A percentile compares a stretch with the other conserved stretches of the same genome.
Conservation (phyloP, 2,113 vertebrate species). For the Sinocyclocheilus anshuiensis region DNA sequence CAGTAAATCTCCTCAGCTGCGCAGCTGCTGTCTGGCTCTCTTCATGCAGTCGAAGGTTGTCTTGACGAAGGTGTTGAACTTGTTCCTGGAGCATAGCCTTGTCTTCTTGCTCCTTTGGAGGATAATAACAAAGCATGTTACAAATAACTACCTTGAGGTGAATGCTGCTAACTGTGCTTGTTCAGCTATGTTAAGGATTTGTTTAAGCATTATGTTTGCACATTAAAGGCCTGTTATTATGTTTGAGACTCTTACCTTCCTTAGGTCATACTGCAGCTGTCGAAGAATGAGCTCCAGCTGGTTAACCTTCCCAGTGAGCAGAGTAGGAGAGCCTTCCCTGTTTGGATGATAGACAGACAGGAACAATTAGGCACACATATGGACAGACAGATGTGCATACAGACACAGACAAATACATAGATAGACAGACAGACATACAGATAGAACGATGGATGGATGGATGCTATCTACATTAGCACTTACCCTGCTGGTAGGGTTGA, state of each 20-base stretch:
- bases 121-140: constrained; percentile 3
- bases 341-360: constrained; percentile 18
- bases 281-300: constrained; percentile 84
- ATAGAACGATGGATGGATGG: too few relatives aligned
- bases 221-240: background rate
- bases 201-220: background rate
- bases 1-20: constrained; percentile 84
- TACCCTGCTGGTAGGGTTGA: constrained; percentile 72
- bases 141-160: constrained; percentile 12
- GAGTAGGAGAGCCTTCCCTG: constrained; percentile 76
- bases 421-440: background rate
- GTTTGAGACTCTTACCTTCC: constrained; percentile 73
- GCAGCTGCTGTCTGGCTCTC: constrained; percentile 84
- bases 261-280: constrained; percentile 83
- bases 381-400: background rate
- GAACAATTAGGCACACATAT: background rate
- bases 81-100: constrained; percentile 85
- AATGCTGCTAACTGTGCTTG: background rate
- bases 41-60: constrained; percentile 85
- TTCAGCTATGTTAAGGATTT: background rate
- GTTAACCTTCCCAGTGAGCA: constrained; percentile 85
- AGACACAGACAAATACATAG: background rate
- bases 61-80: constrained; percentile 82
- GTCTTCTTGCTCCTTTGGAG: constrained; percentile 84
- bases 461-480: background rate